Percentiles rank a stretch among this genome's conserved stretches.
These are phyloP conservation scores for Empidonax traillii DNA, from an alignment of 2,113 vertebrate genomes.

Conservation along the genomic window DNA sequence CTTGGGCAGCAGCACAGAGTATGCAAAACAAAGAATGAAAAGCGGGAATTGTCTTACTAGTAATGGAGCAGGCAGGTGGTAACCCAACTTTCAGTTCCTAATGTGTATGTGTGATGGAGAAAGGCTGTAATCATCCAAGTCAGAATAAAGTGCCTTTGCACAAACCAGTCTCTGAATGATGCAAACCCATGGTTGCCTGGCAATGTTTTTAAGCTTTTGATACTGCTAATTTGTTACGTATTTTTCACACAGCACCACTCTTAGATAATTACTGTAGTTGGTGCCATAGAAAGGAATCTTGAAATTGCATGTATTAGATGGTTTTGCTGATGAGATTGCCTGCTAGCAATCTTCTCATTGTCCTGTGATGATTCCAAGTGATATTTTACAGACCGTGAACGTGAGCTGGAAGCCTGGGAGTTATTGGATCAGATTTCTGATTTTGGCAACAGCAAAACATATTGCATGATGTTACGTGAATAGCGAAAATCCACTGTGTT, in stretches of 20 bases:
- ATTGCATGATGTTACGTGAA: neutral
- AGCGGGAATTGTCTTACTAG: neutral
- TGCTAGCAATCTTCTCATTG: constrained; percentile 32
- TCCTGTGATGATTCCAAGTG: constrained; percentile 21
- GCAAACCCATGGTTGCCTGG: neutral
- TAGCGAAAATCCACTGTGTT: neutral
- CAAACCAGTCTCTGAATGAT: neutral
- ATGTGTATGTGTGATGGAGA: neutral
- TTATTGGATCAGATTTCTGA: neutral
- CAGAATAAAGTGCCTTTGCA: constrained; percentile 32
- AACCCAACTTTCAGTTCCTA: constrained; percentile 21
- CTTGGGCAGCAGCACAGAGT: neutral
- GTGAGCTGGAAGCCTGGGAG: neutral
- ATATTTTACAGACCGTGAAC: neutral
- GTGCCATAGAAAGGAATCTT: neutral
- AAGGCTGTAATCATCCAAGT: constrained; percentile 43
- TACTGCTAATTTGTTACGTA: neutral
- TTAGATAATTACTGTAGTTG: neutral
- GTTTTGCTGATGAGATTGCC: neutral
- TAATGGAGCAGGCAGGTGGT: constrained; percentile 31
- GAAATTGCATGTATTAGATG: neutral
- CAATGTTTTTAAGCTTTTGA: constrained; percentile 2
- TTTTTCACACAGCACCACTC: neutral
- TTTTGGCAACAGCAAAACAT: constrained; percentile 4
- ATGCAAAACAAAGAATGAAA: constrained; percentile 11